These are phyloP conservation scores for Agriopis leucophaearia DNA, from an alignment of 2,888 invertebrate species.

Conservation along the genomic window DNA sequence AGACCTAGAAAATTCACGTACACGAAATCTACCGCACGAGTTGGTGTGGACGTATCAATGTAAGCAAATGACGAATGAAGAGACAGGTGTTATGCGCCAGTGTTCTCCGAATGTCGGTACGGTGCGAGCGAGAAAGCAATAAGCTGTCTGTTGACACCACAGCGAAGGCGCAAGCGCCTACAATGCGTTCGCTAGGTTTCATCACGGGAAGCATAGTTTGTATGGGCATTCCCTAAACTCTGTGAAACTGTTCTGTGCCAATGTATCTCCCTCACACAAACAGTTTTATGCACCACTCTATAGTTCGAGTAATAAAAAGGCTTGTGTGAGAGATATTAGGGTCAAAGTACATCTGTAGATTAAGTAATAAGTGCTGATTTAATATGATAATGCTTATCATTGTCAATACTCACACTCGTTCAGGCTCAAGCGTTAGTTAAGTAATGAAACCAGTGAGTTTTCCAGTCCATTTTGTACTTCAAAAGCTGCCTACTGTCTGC, in stretches of 20 bases:
- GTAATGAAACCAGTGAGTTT: slow-evolving; percentile 49
- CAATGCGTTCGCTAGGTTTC: too few relatives aligned
- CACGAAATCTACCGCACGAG: too few relatives aligned
- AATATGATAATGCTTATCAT: slow-evolving; percentile 72
- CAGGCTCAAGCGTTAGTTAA: slow-evolving; percentile 68
- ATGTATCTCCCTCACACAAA: slow-evolving; percentile 26
- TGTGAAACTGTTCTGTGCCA: slow-evolving; percentile 20
- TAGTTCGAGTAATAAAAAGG: slow-evolving; percentile 15
- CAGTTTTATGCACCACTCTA: slow-evolving; percentile 10
- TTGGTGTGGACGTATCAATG: too few relatives aligned
- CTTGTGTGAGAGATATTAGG: slow-evolving; percentile 39
- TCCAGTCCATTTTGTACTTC: slow-evolving; percentile 51
- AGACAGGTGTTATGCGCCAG: too few relatives aligned
- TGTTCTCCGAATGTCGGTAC: too few relatives aligned
- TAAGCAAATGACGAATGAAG: too few relatives aligned
- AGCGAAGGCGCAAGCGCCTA: too few relatives aligned
- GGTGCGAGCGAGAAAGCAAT: too few relatives aligned
- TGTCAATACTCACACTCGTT: slow-evolving; percentile 82
- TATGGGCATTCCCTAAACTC: neutral
- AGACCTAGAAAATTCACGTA: too few relatives aligned
- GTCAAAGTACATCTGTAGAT: slow-evolving; percentile 71
- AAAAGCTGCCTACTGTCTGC: slow-evolving; percentile 58
- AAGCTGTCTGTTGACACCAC: too few relatives aligned
- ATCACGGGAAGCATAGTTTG: too few relatives aligned
- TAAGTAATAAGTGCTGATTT: slow-evolving; percentile 77